Percentiles rank a stretch among this genome's conserved stretches.
These are phyloP conservation scores for Corella eumyota DNA, from an alignment of 23 tunicate genomes.

Conservation along the genomic window DNA sequence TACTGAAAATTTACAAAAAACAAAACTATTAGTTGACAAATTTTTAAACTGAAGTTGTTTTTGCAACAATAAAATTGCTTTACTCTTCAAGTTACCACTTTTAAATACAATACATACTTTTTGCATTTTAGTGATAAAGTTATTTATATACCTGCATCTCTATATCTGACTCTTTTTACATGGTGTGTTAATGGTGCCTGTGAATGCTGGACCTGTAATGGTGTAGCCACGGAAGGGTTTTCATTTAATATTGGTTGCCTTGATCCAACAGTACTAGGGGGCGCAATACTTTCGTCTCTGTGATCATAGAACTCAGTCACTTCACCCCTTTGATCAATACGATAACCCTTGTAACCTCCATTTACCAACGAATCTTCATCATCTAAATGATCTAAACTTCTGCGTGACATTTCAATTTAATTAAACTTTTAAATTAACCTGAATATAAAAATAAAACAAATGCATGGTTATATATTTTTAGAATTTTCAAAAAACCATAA, in stretches of 20 bases:
- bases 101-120: too few relatives aligned
- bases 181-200: not conserved
- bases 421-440: too few relatives aligned
- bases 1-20: not conserved
- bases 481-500: too few relatives aligned
- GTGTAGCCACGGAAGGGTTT: not conserved
- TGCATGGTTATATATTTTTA: too few relatives aligned
- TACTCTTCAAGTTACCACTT: too few relatives aligned
- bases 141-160: constrained; percentile 20
- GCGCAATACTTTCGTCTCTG: constrained; percentile 31
- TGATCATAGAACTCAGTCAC: constrained; percentile 95
- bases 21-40: not conserved
- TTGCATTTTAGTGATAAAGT: too few relatives aligned
- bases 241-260: constrained; percentile 16
- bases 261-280: constrained; percentile 10
- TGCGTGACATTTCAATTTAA: too few relatives aligned
- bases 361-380: too few relatives aligned
- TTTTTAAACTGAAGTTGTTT: not conserved
- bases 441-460: too few relatives aligned
- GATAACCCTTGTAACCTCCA: constrained; percentile 85
- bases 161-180: constrained; percentile 12
- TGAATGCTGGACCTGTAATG: too few relatives aligned
- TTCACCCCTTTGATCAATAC: constrained; percentile 62
- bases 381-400: too few relatives aligned
- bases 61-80: too few relatives aligned